Evolutionary conservation across 2,888 invertebrate species (phyloP), one percentile per base, ranked within the genome.

Genomic region (Ormyrus pomaceus): DNA sequence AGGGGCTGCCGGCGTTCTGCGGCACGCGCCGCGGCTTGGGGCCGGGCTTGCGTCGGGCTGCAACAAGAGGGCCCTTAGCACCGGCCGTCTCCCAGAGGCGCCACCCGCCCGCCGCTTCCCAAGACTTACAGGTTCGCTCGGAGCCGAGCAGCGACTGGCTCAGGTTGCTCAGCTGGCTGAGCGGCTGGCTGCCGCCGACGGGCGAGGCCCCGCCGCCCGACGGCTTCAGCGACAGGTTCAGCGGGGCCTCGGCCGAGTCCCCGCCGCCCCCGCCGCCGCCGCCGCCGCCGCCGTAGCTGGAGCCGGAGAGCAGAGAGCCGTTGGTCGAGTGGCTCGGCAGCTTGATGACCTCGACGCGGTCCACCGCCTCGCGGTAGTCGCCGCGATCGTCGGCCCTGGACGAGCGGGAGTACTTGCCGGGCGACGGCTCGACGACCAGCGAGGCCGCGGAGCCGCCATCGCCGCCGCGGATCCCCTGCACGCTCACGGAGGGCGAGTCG

Each of bases 191-290:
- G 45, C 87, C 85, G 61, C 88, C 85, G 71, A 89, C 86, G 56
- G 89, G 87, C 73, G 89, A 87, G 82, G 34, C 34, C 2, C 86
- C 87, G 72, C 85, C 84, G 84, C 87, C 87, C 75, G 89, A 86
- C 78, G 96, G 95, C 90, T 97, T 97, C 83, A 96, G 92, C 2
- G 96, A 96, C 19, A 97, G 93, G 91, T 97, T 97, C 45, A 97
- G 92, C 0, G 97, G 97, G 0, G 95, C 92, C 80, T 93, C 94
- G 68, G 94, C 93, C 74, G 92, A 91, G 53, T 91, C 84, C 90
- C 88, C 86, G 86, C 90, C 80, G 90, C 90, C 84, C 88, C 89
- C 45, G 74, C 34, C 34, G 84, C 19, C 13, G 90, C 88, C 86
- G 86, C 90, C 80, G 90, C 90, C 84, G 88, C 89, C 45, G 74